A percentile compares a stretch with the other conserved stretches of the same genome.
Conservation (phyloP, 2,888 invertebrate species). For the Acrobasis repandana region DNA sequence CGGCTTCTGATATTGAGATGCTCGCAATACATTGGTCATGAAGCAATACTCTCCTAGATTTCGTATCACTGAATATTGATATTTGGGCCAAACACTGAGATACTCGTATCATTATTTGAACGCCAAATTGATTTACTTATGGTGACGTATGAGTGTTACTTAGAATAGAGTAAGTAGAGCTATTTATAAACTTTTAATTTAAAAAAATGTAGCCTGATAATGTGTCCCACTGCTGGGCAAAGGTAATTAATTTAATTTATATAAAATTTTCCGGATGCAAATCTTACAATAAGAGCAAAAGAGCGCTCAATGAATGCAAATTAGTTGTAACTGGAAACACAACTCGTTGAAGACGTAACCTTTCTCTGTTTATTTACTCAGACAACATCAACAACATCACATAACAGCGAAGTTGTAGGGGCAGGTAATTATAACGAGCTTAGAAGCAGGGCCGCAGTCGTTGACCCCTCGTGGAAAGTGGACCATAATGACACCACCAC, state of each 20-base stretch:
- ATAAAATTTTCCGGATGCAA: too few relatives aligned
- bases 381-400: constrained; percentile 27
- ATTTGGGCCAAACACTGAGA: background rate
- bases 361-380: constrained; percentile 22
- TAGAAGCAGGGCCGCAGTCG: constrained; percentile 61
- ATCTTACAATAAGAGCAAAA: too few relatives aligned
- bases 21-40: background rate
- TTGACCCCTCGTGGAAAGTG: constrained; percentile 79
- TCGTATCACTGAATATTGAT: background rate
- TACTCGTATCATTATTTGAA: too few relatives aligned
- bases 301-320: background rate
- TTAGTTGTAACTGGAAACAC: background rate
- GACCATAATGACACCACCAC: constrained; percentile 81
- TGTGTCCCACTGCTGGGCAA: too few relatives aligned
- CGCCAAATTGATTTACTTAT: too few relatives aligned
- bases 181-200: too few relatives aligned
- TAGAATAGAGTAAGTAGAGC: too few relatives aligned
- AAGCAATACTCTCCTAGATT: background rate
- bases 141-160: too few relatives aligned
- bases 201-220: too few relatives aligned
- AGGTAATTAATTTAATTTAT: too few relatives aligned
- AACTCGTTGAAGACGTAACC: background rate
- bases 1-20: background rate
- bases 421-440: constrained; percentile 58
- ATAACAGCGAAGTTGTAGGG: constrained; percentile 28